Evolutionary conservation across 2,888 invertebrate genomes (phyloP).

Genomic region (Caenorhabditis sinica): DNA sequence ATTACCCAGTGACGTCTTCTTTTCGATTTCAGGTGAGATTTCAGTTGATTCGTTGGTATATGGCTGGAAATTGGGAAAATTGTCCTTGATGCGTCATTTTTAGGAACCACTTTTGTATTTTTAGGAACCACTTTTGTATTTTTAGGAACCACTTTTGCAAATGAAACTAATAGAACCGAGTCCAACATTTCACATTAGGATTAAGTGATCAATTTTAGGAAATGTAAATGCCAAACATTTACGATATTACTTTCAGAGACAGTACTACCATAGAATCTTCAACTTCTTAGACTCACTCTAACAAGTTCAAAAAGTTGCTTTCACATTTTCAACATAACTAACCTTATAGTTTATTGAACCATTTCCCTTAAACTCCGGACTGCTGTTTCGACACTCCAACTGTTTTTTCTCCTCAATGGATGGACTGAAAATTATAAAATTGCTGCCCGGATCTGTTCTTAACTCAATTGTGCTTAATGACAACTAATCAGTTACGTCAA

Average conservation of each 20-base stretch:
- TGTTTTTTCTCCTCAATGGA: slow-evolving; percentile 72
- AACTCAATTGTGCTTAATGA: no score
- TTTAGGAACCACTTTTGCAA: no score
- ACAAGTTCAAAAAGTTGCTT: no score
- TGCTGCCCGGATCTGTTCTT: background rate
- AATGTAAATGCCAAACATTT: no score
- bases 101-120: background rate
- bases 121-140: no score
- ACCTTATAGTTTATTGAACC: slow-evolving; percentile 72
- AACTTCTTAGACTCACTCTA: no score
- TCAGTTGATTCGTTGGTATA: slow-evolving; percentile 68
- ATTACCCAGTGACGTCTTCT: slow-evolving; percentile 64
- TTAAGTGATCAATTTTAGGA: no score
- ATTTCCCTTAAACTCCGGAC: slow-evolving; percentile 67
- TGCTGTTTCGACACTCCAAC: slow-evolving; percentile 68
- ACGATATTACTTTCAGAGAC: no score
- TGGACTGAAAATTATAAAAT: slow-evolving; percentile 46
- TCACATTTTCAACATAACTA: background rate
- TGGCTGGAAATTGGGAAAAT: slow-evolving; percentile 56
- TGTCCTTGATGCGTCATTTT: background rate
- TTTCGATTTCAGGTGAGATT: slow-evolving; percentile 67
- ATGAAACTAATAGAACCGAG: no score
- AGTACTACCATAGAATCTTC: no score
- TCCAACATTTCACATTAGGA: no score
- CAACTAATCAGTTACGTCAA: no score